Percentiles rank a stretch among this genome's conserved stretches.
Evolutionary conservation across 2,113 vertebrate species (phyloP).

Genomic region (Micronisus gabar): DNA sequence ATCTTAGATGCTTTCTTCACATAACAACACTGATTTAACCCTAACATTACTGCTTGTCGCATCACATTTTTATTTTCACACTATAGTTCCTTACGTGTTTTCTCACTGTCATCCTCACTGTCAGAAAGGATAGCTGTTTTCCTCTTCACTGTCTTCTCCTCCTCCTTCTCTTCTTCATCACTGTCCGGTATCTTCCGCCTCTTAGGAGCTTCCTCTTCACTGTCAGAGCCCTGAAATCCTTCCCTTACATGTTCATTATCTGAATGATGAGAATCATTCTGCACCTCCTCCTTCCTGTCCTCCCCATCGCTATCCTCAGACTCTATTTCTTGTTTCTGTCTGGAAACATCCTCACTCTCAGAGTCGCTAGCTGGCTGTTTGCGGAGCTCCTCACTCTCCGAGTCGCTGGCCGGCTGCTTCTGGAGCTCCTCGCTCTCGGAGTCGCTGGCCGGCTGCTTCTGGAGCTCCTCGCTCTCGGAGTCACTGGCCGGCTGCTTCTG

Average conservation of each 20-base stretch:
- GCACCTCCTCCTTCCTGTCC: slow-evolving; percentile 56
- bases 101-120: slow-evolving; percentile 88
- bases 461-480: slow-evolving; percentile 60
- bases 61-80: not conserved
- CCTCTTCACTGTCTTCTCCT: slow-evolving; percentile 83
- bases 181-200: slow-evolving; percentile 70
- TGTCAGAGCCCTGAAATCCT: slow-evolving; percentile 70
- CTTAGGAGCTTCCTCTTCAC: slow-evolving; percentile 73
- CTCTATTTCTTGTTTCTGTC: slow-evolving; percentile 68
- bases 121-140: slow-evolving; percentile 91
- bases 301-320: slow-evolving; percentile 77
- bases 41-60: not conserved
- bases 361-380: slow-evolving; percentile 65
- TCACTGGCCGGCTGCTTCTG: slow-evolving; percentile 46
- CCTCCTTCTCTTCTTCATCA: slow-evolving; percentile 82
- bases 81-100: slow-evolving; percentile 71
- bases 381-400: slow-evolving; percentile 35
- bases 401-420: slow-evolving; percentile 60
- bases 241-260: slow-evolving; percentile 45
- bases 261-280: slow-evolving; percentile 55
- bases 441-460: slow-evolving; percentile 39
- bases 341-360: slow-evolving; percentile 56
- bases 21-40: not conserved
- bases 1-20: not conserved
- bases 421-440: slow-evolving; percentile 49